phyloP scores from a whole-genome alignment of 2,888 invertebrate species.

The Dyspetes luteomarginatus region DNA sequence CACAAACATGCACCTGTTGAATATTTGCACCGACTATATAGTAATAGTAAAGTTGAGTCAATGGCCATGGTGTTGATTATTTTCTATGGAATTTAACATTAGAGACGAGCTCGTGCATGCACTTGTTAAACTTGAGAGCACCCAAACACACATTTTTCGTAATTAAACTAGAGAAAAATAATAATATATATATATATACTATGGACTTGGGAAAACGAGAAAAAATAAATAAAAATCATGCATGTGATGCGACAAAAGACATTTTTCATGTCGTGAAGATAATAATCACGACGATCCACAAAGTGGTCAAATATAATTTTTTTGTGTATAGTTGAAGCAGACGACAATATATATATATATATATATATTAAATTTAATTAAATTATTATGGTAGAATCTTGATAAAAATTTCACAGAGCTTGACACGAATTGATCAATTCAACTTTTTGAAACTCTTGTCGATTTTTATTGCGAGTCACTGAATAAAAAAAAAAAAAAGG shows the following conservation, averaged over 20 bases:
- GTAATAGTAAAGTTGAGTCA: constrained; percentile 75
- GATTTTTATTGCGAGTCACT: not conserved
- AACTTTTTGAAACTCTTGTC: constrained; percentile 28
- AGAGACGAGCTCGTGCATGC: not conserved
- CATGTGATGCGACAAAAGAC: constrained; percentile 62
- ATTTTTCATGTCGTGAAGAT: constrained; percentile 71
- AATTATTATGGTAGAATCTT: constrained; percentile 23
- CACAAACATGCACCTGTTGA: constrained; percentile 8
- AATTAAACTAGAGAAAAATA: constrained; percentile 50
- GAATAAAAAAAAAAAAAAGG: not conserved
- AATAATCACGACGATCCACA: constrained; percentile 68
- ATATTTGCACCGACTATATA: constrained; percentile 38
- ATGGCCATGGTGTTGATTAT: constrained; percentile 70
- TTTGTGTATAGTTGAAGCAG: constrained; percentile 52
- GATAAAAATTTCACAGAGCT: constrained; percentile 46
- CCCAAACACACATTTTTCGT: constrained; percentile 60
- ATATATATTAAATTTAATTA: not conserved
- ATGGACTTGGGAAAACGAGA: constrained; percentile 49
- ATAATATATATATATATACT: constrained; percentile 31
- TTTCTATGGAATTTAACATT: constrained; percentile 71
- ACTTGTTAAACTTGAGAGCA: not conserved
- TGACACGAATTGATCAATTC: constrained; percentile 4
- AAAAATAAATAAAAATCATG: constrained; percentile 14
- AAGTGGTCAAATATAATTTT: constrained; percentile 72
- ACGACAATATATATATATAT: constrained; percentile 26